Evolutionary conservation across 2,888 invertebrate species (phyloP), one percentile per base, ranked within the genome.

Genomic region (Teleiodes luculella): DNA sequence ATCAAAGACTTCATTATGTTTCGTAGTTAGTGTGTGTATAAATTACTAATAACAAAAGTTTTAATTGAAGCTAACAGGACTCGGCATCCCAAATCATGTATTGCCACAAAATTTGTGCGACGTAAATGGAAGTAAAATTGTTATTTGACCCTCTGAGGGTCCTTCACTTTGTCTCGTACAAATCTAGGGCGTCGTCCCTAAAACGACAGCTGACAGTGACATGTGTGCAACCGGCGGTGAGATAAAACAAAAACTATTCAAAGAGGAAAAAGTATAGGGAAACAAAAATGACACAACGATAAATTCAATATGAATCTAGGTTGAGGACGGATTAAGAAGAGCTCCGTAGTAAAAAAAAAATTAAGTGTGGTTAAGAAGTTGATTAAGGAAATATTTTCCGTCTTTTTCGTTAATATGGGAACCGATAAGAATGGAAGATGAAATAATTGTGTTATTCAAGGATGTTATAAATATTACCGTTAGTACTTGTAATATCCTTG

Each of bases 261-360:
- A 43, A 37, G 47, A 51, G 30, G 31, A 45, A 55, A 56, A 53
- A 55, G 50, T 50, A 47, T 49, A 53, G 33, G 50, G 36, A 50
- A 60, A 62, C 55, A 57, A 55, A 64, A 60, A 64, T 63, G 61
- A 65, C 58, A 65, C 60, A 58, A 64, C 58, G 60, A 66, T 66
- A 67, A 67, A 68, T 67, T 65, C 59, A 65, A 70, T 65, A 63
- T 59, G 60, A 59, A 59, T 54, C 56, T 57, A 59, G 53, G 58
- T 60, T 55, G 61, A n/a, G 48, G 8, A 13, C 48, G 48, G 11
- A 48, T 20, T 35, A 3, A 24, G 48, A 4, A n/a, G 1, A 8
- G 10, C n/a, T n/a, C n/a, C n/a, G n/a, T n/a, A n/a, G n/a, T n/a
- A n/a, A n/a, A n/a, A n/a, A n/a, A n/a, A n/a, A n/a, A n/a, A n/a